Percentiles rank a stretch among this genome's conserved stretches.
Evolutionary conservation across 2,888 invertebrate genomes (phyloP).

Genomic region (Noctua pronuba): DNA sequence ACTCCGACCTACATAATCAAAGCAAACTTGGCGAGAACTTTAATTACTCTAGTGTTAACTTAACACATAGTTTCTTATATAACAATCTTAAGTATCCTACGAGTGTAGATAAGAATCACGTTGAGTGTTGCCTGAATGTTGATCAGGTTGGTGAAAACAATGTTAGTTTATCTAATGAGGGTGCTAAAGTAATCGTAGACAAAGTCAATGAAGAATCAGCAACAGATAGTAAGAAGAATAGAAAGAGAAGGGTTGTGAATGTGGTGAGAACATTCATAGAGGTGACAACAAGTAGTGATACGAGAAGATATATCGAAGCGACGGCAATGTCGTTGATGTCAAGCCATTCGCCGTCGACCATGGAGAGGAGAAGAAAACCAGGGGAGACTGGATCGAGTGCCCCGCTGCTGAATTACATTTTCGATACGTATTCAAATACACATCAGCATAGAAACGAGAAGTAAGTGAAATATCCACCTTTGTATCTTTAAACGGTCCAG

Average conservation of each 20-base stretch:
- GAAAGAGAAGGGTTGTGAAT: slow-evolving; percentile 80
- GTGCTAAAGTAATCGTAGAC: slow-evolving; percentile 74
- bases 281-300: slow-evolving; percentile 65
- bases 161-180: slow-evolving; percentile 66
- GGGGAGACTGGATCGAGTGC: slow-evolving; percentile 87
- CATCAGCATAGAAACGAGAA: slow-evolving; percentile 87
- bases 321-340: slow-evolving; percentile 70
- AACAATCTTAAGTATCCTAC: slow-evolving; percentile 69
- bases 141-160: slow-evolving; percentile 54
- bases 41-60: slow-evolving; percentile 77
- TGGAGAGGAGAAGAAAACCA: slow-evolving; percentile 81
- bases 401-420: slow-evolving; percentile 87
- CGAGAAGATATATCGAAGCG: slow-evolving; percentile 65
- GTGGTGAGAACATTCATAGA: slow-evolving; percentile 70
- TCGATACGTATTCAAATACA: slow-evolving; percentile 86
- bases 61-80: slow-evolving; percentile 73
- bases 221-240: slow-evolving; percentile 72
- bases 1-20: slow-evolving; percentile 75
- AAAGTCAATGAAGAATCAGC: slow-evolving; percentile 38
- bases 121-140: slow-evolving; percentile 73
- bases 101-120: slow-evolving; percentile 63
- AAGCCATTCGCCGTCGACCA: slow-evolving; percentile 70
- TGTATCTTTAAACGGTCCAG: background rate
- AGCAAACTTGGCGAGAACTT: slow-evolving; percentile 73
- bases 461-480: slow-evolving; percentile 70